These are phyloP conservation scores for Campylorhamphus procurvoides DNA, from an alignment of 2,113 vertebrate species.

Conservation along the genomic window DNA sequence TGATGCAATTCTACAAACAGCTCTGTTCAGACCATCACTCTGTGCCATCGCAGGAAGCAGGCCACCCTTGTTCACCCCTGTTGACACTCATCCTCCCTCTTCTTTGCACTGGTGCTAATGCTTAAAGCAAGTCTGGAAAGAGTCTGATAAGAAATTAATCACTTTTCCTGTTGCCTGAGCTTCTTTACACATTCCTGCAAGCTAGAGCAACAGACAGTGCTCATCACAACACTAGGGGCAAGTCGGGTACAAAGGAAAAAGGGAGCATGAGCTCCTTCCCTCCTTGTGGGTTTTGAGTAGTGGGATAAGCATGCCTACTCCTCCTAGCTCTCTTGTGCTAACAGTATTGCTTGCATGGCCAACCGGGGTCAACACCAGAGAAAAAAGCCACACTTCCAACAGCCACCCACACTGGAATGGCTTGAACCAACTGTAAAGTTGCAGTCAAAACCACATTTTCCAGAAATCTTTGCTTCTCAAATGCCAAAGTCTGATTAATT, in stretches of 20 bases:
- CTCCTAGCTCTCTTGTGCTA: background rate
- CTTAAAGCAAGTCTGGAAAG: background rate
- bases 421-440: background rate
- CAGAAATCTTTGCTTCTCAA: background rate
- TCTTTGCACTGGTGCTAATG: background rate
- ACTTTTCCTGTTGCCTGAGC: background rate
- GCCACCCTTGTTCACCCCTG: background rate
- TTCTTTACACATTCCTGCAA: background rate
- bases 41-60: background rate
- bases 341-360: background rate
- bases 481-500: background rate
- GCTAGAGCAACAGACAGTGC: background rate
- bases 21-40: background rate
- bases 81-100: background rate
- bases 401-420: background rate
- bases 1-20: accelerated
- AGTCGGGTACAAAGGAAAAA: accelerated
- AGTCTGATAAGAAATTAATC: background rate
- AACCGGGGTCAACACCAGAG: background rate
- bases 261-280: background rate
- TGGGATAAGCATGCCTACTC: background rate
- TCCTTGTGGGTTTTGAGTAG: background rate
- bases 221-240: background rate
- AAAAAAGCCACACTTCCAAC: background rate
- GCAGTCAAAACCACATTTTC: background rate